phyloP scores from a whole-genome alignment of 2,113 vertebrate genomes.

The Riparia riparia region DNA sequence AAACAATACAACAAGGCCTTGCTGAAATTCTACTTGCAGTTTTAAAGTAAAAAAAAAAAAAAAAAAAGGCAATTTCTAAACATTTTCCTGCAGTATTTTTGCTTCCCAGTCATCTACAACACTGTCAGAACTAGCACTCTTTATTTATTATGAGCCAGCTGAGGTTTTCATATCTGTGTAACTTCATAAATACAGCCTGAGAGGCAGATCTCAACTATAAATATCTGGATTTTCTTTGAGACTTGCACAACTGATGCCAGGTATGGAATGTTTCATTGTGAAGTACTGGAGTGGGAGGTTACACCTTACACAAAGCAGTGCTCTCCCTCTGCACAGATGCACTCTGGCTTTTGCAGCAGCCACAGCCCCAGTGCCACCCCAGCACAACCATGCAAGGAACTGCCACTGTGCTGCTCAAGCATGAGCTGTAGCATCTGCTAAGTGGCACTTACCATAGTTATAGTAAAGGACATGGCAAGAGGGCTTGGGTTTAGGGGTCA shows the following conservation, averaged over 20 bases:
- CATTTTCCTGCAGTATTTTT: not conserved
- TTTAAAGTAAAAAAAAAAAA: slow-evolving; percentile 6
- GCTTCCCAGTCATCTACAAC: not conserved
- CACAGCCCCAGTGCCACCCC: not conserved
- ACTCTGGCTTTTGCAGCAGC: not conserved
- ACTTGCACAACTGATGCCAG: not conserved
- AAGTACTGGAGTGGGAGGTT: not conserved
- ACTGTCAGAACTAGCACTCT: not conserved
- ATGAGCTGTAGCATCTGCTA: not conserved
- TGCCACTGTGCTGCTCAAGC: not conserved
- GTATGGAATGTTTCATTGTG: not conserved
- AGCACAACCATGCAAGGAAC: not conserved
- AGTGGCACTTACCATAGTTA: fast-evolving
- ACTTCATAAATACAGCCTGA: not conserved
- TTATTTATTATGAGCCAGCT: not conserved
- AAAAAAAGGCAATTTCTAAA: not conserved
- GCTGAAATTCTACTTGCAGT: not conserved
- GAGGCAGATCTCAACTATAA: not conserved
- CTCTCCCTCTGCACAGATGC: not conserved
- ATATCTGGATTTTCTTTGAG: not conserved
- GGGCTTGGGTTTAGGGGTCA: not conserved
- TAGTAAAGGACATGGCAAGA: fast-evolving
- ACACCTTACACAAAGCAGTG: not conserved
- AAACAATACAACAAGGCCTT: not conserved
- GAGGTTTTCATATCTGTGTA: not conserved